Evolutionary conservation across 2,888 invertebrate species (phyloP).

Genomic region (Drosophila suboccidentalis): DNA sequence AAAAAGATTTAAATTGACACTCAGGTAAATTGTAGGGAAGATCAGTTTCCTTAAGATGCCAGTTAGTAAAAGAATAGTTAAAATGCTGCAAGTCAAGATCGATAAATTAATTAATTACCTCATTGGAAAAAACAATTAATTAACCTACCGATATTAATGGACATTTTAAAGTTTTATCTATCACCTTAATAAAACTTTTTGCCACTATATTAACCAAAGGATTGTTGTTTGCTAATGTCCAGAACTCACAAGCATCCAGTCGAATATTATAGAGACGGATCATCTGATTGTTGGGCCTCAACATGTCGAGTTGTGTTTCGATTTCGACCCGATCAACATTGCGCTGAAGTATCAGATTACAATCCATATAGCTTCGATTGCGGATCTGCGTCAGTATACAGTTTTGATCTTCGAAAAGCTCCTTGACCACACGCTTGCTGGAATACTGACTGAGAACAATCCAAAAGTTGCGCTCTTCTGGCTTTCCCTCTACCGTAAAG

Average conservation of each 20-base stretch:
- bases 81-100: constrained; percentile 18
- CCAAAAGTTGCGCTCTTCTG: constrained; percentile 23
- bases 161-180: constrained; percentile 28
- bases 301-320: constrained; percentile 32
- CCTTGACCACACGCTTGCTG: not conserved
- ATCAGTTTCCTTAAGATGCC: constrained; percentile 25
- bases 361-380: constrained; percentile 23
- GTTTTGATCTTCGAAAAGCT: constrained; percentile 11
- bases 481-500: not conserved
- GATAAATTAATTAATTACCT: not conserved
- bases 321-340: constrained; percentile 20
- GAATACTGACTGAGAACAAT: constrained; percentile 31
- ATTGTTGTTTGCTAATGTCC: constrained; percentile 33
- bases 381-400: constrained; percentile 13
- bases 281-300: constrained; percentile 3
- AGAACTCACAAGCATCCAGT: constrained; percentile 41
- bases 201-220: constrained; percentile 25
- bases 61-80: constrained; percentile 31
- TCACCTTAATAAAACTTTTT: constrained; percentile 15
- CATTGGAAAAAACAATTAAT: not conserved
- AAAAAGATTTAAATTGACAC: not conserved
- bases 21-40: constrained; percentile 37
- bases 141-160: constrained; percentile 47
- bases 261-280: constrained; percentile 39
- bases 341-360: constrained; percentile 17